Percentiles rank a stretch among this genome's conserved stretches.
Conservation (phyloP, 2,888 invertebrate genomes). For the Morpho achilles region DNA sequence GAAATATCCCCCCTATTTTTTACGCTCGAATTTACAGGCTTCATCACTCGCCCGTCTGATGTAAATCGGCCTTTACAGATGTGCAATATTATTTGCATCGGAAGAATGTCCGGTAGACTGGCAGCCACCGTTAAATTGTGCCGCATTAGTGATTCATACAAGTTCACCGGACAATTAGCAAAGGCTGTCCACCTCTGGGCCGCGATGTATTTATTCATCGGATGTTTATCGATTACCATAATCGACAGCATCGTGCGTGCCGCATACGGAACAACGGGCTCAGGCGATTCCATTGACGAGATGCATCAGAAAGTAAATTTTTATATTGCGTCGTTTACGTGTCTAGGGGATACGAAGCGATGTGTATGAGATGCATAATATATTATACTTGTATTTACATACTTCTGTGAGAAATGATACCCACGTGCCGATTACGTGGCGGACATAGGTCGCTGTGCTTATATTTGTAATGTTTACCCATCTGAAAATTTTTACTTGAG, state of each 20-base stretch:
- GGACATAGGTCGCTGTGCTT: too few species aligned
- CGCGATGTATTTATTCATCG: conserved; percentile 75
- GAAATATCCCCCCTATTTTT: too few species aligned
- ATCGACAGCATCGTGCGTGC: conserved; percentile 71
- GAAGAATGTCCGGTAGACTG: conserved; percentile 38
- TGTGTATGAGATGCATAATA: background rate
- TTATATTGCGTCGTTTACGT: conserved; percentile 8
- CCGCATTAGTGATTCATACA: conserved; percentile 69
- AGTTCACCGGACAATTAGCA: conserved; percentile 77
- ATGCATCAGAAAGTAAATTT: conserved; percentile 41
- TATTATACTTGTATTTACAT: background rate
- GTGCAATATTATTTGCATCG: conserved; percentile 15
- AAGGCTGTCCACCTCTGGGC: conserved; percentile 77
- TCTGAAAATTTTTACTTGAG: too few species aligned
- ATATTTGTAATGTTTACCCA: too few species aligned
- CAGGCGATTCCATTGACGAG: conserved; percentile 53
- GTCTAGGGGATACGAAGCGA: background rate
- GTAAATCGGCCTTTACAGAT: conserved; percentile 4
- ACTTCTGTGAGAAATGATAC: background rate
- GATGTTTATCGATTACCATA: conserved; percentile 77
- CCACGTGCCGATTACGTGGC: background rate
- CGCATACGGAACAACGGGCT: conserved; percentile 66
- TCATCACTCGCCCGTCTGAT: too few species aligned
- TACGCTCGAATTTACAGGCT: too few species aligned
- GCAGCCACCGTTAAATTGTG: conserved; percentile 57